These are phyloP conservation scores for Odontocerum albicorne DNA, from an alignment of 2,888 invertebrate species.

Conservation along the genomic window DNA sequence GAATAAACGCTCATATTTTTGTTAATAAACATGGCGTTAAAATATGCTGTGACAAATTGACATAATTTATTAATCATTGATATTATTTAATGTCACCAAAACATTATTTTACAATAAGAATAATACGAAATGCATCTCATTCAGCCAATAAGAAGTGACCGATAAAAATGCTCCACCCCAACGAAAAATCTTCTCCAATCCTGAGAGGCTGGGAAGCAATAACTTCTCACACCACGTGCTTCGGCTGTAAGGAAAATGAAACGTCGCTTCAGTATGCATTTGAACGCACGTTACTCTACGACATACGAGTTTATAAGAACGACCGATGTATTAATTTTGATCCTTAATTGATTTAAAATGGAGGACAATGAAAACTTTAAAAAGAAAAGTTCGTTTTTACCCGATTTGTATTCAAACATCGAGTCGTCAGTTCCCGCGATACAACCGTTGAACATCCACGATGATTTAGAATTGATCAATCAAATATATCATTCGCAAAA, in stretches of 20 bases:
- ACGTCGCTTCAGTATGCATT: too few species aligned
- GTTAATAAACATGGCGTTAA: too few species aligned
- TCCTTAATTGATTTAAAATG: background rate
- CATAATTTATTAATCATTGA: too few species aligned
- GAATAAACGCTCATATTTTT: too few species aligned
- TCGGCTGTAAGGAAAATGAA: too few species aligned
- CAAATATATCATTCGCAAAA: slow-evolving; percentile 13
- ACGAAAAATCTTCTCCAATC: slow-evolving; percentile 5
- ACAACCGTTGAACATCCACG: background rate
- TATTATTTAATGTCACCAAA: too few species aligned
- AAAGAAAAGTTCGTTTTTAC: slow-evolving; percentile 4
- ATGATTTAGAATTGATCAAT: slow-evolving; percentile 14
- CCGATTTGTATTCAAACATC: slow-evolving; percentile 11
- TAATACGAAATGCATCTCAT: too few species aligned
- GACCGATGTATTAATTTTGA: too few species aligned
- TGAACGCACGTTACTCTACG: too few species aligned
- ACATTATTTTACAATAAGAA: too few species aligned
- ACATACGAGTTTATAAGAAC: too few species aligned
- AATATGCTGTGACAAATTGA: too few species aligned
- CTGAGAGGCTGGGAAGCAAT: slow-evolving; percentile 17
- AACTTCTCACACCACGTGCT: slow-evolving; percentile 15
- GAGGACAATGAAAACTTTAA: background rate
- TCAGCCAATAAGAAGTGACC: slow-evolving; percentile 22
- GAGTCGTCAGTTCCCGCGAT: background rate
- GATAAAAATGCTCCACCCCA: slow-evolving; percentile 24